phyloP scores from a whole-genome alignment of 2,113 vertebrate species.

The Taurulus bubalis region DNA sequence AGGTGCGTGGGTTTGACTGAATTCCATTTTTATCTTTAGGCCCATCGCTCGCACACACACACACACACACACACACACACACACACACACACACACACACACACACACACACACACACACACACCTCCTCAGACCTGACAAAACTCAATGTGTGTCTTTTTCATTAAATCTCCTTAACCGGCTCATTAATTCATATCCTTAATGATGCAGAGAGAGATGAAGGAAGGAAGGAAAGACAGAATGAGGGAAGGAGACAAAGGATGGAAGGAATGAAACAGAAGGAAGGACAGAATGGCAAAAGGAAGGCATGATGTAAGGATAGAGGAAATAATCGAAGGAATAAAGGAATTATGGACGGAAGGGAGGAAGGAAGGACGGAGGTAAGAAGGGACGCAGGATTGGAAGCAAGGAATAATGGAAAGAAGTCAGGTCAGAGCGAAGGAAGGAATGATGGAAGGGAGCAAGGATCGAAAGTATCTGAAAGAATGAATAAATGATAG shows the following conservation, averaged over 20 bases:
- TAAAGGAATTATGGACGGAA: neutral
- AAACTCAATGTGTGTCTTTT: slow-evolving; percentile 51
- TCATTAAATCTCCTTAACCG: slow-evolving; percentile 31
- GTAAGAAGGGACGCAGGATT: neutral
- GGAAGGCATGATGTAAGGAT: neutral
- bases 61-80: neutral
- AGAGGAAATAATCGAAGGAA: neutral
- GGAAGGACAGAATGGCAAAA: neutral
- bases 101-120: slow-evolving; percentile 26
- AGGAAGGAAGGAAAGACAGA: neutral
- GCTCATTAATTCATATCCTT: slow-evolving; percentile 33
- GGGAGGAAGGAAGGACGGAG: neutral
- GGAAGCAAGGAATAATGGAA: neutral
- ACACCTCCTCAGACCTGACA: slow-evolving; percentile 41
- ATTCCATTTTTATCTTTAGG: slow-evolving; percentile 10
- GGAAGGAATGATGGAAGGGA: neutral
- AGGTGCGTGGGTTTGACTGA: slow-evolving; percentile 38
- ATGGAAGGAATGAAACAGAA: neutral
- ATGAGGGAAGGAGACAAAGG: neutral
- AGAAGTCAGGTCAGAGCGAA: neutral
- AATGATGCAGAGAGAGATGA: slow-evolving; percentile 6
- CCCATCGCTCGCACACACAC: neutral
- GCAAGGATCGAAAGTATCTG: no score
- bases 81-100: slow-evolving; percentile 20
- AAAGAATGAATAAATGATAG: neutral